These are phyloP conservation scores for Hyles euphorbiae DNA, from an alignment of 1,140 invertebrate genomes.

Conservation along the genomic window DNA sequence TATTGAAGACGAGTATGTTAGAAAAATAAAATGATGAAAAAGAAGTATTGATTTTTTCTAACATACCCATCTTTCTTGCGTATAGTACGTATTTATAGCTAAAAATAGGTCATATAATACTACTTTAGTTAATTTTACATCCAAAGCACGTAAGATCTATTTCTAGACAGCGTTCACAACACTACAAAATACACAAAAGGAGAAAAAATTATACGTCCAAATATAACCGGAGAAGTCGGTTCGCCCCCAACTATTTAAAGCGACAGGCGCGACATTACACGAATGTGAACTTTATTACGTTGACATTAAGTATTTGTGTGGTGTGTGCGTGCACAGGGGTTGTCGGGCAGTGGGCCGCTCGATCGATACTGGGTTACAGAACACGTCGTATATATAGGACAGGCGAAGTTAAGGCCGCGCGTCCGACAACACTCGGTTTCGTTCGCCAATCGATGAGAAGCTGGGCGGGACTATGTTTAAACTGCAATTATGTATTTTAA, in stretches of 20 bases:
- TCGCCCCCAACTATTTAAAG: constrained; percentile 35
- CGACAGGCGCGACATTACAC: constrained; percentile 15
- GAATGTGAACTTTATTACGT: constrained; percentile 42
- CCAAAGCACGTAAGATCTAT: too few relatives aligned
- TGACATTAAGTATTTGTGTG: constrained; percentile 42
- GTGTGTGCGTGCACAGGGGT: constrained; percentile 38
- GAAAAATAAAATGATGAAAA: too few relatives aligned
- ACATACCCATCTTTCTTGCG: too few relatives aligned
- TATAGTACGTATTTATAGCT: too few relatives aligned
- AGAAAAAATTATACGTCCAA: constrained; percentile 5
- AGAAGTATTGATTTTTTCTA: too few relatives aligned
- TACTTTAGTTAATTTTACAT: too few relatives aligned
- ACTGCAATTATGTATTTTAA: constrained; percentile 1
- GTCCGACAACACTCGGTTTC: constrained; percentile 50
- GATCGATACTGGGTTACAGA: constrained; percentile 65
- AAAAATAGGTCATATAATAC: too few relatives aligned
- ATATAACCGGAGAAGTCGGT: constrained; percentile 35
- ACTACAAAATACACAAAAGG: too few relatives aligned
- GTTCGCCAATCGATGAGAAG: constrained; percentile 46
- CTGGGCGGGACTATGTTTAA: constrained; percentile 12
- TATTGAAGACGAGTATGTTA: too few relatives aligned
- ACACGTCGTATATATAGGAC: constrained; percentile 57
- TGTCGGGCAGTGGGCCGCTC: constrained; percentile 65
- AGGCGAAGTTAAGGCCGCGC: constrained; percentile 55
- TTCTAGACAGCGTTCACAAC: too few relatives aligned